Base-by-base conservation (phyloP, 2,888 invertebrate species). In the Autographa gamma region DNA sequence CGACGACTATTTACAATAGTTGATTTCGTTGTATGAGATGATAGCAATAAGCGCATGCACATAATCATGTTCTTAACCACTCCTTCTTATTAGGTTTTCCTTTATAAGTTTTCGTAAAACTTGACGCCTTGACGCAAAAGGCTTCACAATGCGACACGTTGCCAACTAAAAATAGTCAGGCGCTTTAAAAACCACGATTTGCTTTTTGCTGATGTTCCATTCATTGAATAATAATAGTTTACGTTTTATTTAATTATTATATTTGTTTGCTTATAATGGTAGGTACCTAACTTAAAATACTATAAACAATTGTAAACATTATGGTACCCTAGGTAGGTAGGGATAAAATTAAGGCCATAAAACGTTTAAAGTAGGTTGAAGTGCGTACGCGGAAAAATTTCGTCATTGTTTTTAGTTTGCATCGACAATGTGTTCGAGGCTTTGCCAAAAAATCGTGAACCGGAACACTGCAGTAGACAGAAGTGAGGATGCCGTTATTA, bases 351-450 rank as follows among this genome's bases (percentile, higher is more conserved):
- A 59, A 66, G 64, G 63, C 61, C 18, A 63, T 66, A 60, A 63
- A 78, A 73, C 6, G 25, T 25, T 34, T 66, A 63, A 75, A 67
- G 59, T 67, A 59, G 63, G 61, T 7, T 73, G 52, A 13, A 34
- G 56, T 31, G 54, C 63, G 73, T 63, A 64, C 63, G 61, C 78
- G 63, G 61, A 78, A 19, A 54, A 71, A 65, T 75, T 25, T 74
- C 58, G 73, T 61, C 66, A 78, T 56, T 19, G 54, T 56, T 56
- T 25, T 25, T 60, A 64, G 34, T 64, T 16, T 58, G 25, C 25
- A 25, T 56, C 13, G 54, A 9, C 25, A 56, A 54, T 11, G 54
- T 19, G 18, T 8, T 54, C 11, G 19, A 19, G 11, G 13, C 25
- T 25, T 56, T 56, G 54, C 54, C 25, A 56, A 56, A 25, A 8